phyloP scores from a whole-genome alignment of 2,797 vertebrate species.

The Nannoperca australis region DNA sequence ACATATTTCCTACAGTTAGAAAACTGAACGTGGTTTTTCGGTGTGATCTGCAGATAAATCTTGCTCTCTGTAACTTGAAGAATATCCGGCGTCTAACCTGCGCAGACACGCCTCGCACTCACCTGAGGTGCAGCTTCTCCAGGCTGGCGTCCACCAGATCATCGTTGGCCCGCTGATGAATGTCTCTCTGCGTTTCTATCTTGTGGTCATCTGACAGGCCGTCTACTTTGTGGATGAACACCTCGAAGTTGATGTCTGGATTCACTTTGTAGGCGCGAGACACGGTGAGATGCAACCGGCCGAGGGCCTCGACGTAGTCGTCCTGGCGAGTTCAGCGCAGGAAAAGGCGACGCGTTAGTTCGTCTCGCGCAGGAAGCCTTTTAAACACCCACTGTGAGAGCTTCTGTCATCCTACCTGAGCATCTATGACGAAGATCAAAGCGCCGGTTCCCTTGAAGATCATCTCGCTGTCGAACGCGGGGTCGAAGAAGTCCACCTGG shows the following conservation, averaged over 20 bases:
- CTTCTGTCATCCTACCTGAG: conserved; percentile 85
- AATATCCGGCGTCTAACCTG: neutral
- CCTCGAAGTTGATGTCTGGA: conserved; percentile 98
- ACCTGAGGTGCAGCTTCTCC: conserved; percentile 98
- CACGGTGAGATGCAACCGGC: conserved; percentile 94
- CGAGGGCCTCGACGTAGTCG: conserved; percentile 96
- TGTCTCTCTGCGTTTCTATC: conserved; percentile 97
- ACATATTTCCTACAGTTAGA: neutral
- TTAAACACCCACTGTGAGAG: neutral
- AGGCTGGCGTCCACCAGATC: conserved; percentile 94
- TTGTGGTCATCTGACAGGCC: conserved; percentile 98
- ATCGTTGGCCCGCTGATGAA: conserved; percentile 98
- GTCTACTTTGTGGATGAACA: conserved; percentile 99
- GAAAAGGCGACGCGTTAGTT: neutral
- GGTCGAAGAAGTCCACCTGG: conserved; percentile 98
- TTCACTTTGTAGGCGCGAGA: conserved; percentile 97
- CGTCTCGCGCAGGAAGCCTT: conserved; percentile 12
- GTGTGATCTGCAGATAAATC: neutral
- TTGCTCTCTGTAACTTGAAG: neutral
- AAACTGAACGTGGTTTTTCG: neutral
- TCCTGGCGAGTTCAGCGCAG: conserved; percentile 82
- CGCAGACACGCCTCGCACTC: conserved; percentile 6
- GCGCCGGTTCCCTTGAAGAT: conserved; percentile 97
- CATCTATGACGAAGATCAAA: conserved; percentile 97
- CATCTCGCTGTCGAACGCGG: conserved; percentile 97